These are phyloP conservation scores for Tetraneura akinire DNA, from an alignment of 1,140 invertebrate genomes.

Conservation along the genomic window DNA sequence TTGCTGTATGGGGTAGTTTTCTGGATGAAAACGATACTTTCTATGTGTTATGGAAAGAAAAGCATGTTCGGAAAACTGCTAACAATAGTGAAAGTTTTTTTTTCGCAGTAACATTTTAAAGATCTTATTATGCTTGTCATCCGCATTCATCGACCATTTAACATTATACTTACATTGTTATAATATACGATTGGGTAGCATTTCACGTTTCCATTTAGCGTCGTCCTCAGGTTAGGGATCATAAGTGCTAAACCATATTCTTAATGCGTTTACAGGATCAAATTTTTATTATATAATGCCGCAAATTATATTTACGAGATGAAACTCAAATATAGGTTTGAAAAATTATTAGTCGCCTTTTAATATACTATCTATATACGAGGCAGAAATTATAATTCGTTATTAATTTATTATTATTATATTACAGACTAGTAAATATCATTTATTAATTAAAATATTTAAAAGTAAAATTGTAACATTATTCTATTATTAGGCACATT, in stretches of 20 bases:
- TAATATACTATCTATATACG: too few species aligned
- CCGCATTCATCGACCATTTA: slow-evolving; percentile 5
- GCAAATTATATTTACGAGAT: neutral
- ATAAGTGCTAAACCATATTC: slow-evolving; percentile 3
- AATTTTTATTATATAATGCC: neutral
- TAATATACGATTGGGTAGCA: slow-evolving; percentile 33
- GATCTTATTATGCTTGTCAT: slow-evolving; percentile 23
- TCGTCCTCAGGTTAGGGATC: neutral
- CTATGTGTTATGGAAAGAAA: slow-evolving; percentile 28
- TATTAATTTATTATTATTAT: too few species aligned
- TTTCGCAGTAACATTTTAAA: neutral
- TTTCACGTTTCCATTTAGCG: slow-evolving; percentile 13
- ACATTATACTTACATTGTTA: neutral
- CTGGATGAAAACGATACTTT: slow-evolving; percentile 37
- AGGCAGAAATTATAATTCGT: too few species aligned
- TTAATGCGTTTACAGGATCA: neutral
- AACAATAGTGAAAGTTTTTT: neutral
- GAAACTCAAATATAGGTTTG: neutral
- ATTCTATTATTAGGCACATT: too few species aligned
- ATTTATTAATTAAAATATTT: too few species aligned
- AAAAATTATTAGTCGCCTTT: slow-evolving; percentile 59
- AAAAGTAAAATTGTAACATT: too few species aligned
- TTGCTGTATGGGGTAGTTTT: slow-evolving; percentile 11
- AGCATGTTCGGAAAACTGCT: neutral
- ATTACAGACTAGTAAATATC: too few species aligned